Percentiles rank a stretch among this genome's conserved stretches.
These are phyloP conservation scores for Actinopyga echinites DNA, from an alignment of 53 echinoderm and acorn worm species.

Conservation along the genomic window DNA sequence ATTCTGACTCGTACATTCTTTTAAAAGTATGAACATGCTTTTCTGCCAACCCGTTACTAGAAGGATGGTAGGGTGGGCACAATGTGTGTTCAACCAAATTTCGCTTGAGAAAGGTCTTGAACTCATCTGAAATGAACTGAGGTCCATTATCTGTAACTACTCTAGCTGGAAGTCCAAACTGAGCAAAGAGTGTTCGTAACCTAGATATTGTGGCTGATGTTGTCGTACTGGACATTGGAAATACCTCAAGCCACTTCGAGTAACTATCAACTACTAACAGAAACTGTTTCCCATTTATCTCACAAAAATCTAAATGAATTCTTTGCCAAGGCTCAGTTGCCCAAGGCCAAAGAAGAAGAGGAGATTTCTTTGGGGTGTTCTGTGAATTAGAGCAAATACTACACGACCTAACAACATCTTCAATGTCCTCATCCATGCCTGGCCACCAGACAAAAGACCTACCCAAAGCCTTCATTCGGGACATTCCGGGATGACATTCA, in stretches of 20 bases:
- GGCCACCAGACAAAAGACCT: not conserved
- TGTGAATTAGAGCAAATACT: not conserved
- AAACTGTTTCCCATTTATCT: constrained; percentile 11
- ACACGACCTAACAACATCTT: not conserved
- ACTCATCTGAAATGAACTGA: not conserved
- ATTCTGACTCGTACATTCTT: constrained; percentile 32
- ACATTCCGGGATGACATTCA: not conserved
- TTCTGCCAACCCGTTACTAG: constrained; percentile 44
- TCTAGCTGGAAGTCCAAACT: not conserved
- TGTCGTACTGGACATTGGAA: constrained; percentile 59
- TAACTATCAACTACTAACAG: constrained; percentile 45
- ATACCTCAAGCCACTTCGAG: constrained; percentile 60
- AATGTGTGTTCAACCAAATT: constrained; percentile 12
- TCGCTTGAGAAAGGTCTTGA: not conserved
- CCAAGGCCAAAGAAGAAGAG: not conserved
- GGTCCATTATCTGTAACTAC: not conserved
- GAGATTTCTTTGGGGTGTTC: not conserved
- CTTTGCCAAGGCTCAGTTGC: constrained; percentile 7
- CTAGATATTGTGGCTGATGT: constrained; percentile 34
- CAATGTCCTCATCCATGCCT: not conserved
- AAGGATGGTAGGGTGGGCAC: constrained; percentile 22
- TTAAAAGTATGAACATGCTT: constrained; percentile 39
- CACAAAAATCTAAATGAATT: constrained; percentile 51
- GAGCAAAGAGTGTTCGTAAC: constrained; percentile 42
- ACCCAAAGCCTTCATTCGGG: not conserved